Percentiles rank a stretch among this genome's conserved stretches.
Evolutionary conservation across 2,888 invertebrate genomes (phyloP).

Genomic region (Mimachlamys varia): DNA sequence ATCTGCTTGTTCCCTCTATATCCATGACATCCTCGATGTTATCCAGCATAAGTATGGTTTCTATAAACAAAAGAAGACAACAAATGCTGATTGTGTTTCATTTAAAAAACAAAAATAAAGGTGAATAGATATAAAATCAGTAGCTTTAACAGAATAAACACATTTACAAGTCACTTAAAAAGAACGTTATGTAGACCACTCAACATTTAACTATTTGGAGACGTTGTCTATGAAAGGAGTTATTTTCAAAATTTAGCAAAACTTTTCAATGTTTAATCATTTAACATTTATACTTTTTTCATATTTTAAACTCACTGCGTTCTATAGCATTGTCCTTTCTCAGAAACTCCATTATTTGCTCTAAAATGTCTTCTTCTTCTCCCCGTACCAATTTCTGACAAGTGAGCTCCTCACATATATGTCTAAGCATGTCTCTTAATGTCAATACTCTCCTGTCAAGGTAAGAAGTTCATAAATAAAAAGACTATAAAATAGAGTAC

Average conservation of each 20-base stretch:
- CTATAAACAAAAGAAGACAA: not conserved
- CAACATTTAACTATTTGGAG: too few relatives aligned
- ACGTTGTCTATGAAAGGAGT: too few relatives aligned
- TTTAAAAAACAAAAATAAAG: too few relatives aligned
- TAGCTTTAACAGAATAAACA: too few relatives aligned
- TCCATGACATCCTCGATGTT: not conserved
- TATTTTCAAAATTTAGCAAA: too few relatives aligned
- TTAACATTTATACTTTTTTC: too few relatives aligned
- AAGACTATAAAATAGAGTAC: too few relatives aligned
- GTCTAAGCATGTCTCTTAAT: not conserved
- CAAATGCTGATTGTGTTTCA: too few relatives aligned
- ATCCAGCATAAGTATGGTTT: conserved; percentile 22
- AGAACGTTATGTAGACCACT: too few relatives aligned
- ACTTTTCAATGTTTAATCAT: too few relatives aligned
- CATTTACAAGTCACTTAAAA: too few relatives aligned
- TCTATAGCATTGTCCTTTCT: not conserved
- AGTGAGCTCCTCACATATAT: not conserved
- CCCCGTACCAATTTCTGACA: not conserved
- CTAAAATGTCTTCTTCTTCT: not conserved
- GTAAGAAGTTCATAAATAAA: not conserved
- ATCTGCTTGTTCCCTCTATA: not conserved
- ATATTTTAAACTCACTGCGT: not conserved
- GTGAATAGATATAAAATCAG: too few relatives aligned
- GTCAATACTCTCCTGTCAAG: not conserved
- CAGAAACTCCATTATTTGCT: not conserved